phyloP scores from a whole-genome alignment of 2,113 vertebrate genomes.

The Macrotis lagotis region DNA sequence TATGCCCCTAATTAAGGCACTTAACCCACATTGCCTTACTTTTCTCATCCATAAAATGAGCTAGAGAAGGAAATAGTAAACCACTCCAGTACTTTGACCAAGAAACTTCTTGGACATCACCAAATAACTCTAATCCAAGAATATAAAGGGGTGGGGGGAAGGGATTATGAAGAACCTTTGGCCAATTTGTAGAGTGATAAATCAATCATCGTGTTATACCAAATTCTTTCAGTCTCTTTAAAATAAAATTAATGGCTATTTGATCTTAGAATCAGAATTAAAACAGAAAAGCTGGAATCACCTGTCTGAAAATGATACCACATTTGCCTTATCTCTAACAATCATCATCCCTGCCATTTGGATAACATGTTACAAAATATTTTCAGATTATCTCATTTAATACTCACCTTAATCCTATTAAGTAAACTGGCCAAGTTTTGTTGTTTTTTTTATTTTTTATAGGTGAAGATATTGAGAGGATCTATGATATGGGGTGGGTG shows the following conservation, averaged over 20 bases:
- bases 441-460: background rate
- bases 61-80: background rate
- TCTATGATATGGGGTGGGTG: background rate
- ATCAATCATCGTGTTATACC: background rate
- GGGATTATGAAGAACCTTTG: background rate
- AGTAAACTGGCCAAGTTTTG: background rate
- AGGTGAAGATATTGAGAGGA: background rate
- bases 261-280: background rate
- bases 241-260: background rate
- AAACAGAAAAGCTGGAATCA: background rate
- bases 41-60: background rate
- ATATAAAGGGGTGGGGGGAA: background rate
- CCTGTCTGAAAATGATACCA: background rate
- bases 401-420: background rate
- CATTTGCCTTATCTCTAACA: background rate
- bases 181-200: background rate
- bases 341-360: background rate
- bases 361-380: background rate
- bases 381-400: background rate
- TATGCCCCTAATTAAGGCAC: background rate
- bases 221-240: background rate
- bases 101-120: background rate
- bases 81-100: background rate
- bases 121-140: background rate
- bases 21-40: background rate